phyloP scores from a whole-genome alignment of 2,888 invertebrate species.

The Galeopsomyia nigrocyanea region DNA sequence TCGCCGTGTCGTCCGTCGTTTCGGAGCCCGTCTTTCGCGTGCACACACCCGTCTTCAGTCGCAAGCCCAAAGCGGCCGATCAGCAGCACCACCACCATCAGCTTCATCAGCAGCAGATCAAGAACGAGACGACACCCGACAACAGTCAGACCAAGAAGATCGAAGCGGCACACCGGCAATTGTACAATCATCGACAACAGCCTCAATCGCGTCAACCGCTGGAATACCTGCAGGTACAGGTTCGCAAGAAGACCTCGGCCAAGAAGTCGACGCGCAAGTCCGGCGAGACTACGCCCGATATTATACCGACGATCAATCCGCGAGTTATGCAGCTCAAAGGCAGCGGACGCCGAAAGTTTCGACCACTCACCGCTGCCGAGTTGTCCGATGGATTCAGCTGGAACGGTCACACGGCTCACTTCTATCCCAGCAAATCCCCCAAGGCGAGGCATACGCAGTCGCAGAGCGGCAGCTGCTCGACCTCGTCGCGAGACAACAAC shows the following conservation, averaged over 20 bases:
- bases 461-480: constrained; percentile 57
- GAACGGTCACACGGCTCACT: constrained; percentile 81
- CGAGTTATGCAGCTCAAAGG: constrained; percentile 74
- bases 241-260: constrained; percentile 71
- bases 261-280: constrained; percentile 48
- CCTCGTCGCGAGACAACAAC: constrained; percentile 22
- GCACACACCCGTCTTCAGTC: constrained; percentile 49
- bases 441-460: neutral
- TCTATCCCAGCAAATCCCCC: constrained; percentile 69
- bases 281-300: constrained; percentile 48
- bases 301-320: constrained; percentile 77
- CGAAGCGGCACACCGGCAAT: no score
- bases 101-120: neutral
- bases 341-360: constrained; percentile 71
- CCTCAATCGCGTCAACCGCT: constrained; percentile 77
- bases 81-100: constrained; percentile 33
- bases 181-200: no score
- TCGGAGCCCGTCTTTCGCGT: constrained; percentile 64
- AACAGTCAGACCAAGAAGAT: no score
- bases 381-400: constrained; percentile 70
- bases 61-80: constrained; percentile 11
- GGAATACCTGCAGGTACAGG: constrained; percentile 79
- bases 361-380: constrained; percentile 69
- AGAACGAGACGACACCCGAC: constrained; percentile 70
- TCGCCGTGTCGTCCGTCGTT: constrained; percentile 75